A percentile compares a stretch with the other conserved stretches of the same genome.
These are phyloP conservation scores for Carcharodon carcharias DNA, from an alignment of 2,797 vertebrate species.

Conservation along the genomic window DNA sequence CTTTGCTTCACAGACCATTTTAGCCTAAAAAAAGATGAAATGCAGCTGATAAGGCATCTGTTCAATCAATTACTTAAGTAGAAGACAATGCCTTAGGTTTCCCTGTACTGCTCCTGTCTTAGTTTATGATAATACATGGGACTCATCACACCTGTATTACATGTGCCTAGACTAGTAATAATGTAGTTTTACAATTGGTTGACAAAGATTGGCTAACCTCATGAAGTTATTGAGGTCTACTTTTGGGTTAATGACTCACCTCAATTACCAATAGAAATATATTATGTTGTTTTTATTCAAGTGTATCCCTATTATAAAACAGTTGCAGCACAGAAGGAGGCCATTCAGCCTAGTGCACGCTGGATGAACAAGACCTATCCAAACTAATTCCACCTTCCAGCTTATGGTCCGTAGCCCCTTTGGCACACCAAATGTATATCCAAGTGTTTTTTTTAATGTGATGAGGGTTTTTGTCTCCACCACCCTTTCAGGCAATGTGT, in stretches of 20 bases:
- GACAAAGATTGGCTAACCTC: slow-evolving; percentile 25
- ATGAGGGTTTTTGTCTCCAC: not conserved
- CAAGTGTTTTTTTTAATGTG: not conserved
- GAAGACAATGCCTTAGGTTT: not conserved
- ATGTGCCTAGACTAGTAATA: not conserved
- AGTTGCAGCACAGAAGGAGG: too few relatives aligned
- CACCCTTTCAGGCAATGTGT: not conserved
- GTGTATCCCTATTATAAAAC: not conserved
- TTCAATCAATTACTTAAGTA: not conserved
- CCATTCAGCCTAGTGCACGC: not conserved
- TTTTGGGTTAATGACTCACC: slow-evolving; percentile 9
- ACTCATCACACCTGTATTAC: slow-evolving; percentile 15
- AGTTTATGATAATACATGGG: not conserved
- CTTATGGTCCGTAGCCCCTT: not conserved
- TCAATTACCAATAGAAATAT: slow-evolving; percentile 5
- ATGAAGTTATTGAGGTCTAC: slow-evolving; percentile 33
- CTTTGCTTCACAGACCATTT: not conserved
- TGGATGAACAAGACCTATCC: too few relatives aligned
- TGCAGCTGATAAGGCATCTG: not conserved
- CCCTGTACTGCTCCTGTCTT: not conserved
- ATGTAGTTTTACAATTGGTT: not conserved
- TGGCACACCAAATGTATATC: not conserved
- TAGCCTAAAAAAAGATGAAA: not conserved
- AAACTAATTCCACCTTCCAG: not conserved
- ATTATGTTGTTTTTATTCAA: not conserved